Base-by-base conservation (phyloP, 2,888 invertebrate genomes). In the Nomada lathburiana region DNA sequence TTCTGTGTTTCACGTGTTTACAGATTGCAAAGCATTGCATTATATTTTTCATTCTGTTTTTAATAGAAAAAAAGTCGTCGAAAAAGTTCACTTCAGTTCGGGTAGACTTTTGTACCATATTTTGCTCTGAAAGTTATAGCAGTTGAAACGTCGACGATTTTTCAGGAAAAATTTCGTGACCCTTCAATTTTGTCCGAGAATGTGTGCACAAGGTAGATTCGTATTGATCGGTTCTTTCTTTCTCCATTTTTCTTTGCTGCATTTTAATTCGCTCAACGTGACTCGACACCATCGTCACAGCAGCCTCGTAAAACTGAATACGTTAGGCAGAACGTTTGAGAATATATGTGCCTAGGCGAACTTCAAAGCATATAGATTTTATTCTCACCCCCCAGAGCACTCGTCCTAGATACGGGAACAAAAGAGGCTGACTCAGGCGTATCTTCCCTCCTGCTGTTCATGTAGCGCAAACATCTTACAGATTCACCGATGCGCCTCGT, bases 401-500 rank as follows among this genome's bases (percentile, higher is more conserved):
- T 81, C 72, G 79, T 60, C 79, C 83, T 55, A 85, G 76, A 85
- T 83, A 80, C 68, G 26, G 16, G 62, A 44, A 79, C 78, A 76
- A 85, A 85, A 69, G 69, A 71, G 67, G 69, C 76, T 82, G 78
- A 76, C 70, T 84, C 82, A 84, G 72, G 68, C 63, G 23, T 52
- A 42, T 42, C 62, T 47, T 65, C 69, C 74, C 76, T 23, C 44
- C 13, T 47, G 44, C 26, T 44, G 13, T 29, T 20, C 53, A 57
- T 69, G 42, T 23, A 68, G 55, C 68, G 68, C 63, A 55, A 63
- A 69, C 69, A 76, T 52, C 68, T 71, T 65, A 47, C 65, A 57
- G 52, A 52, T 64, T 60, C 57, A 20, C 59, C 20, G n/a, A 11
- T 7, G 55, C 42, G 60, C 50, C 44, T 7, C 62, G 10, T n/a